Percentiles rank a stretch among this genome's conserved stretches.
These are phyloP conservation scores for Callocephalon fimbriatum DNA, from an alignment of 2,113 vertebrate genomes.

Conservation along the genomic window DNA sequence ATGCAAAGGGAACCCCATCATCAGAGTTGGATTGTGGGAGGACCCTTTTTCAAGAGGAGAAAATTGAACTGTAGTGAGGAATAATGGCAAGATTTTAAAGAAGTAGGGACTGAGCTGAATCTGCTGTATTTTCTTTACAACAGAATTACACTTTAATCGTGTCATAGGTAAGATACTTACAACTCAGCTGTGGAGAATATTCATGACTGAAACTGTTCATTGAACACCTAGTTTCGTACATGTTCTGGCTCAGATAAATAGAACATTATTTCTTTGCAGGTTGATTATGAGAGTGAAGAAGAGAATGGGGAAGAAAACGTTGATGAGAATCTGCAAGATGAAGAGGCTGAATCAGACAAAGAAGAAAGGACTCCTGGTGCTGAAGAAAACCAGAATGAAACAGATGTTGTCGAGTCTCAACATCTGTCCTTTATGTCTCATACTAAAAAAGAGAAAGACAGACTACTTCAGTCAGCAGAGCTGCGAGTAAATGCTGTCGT, in stretches of 20 bases:
- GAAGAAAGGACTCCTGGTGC: background rate
- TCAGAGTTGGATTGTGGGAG: background rate
- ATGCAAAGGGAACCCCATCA: background rate
- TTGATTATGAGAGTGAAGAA: conserved; percentile 95
- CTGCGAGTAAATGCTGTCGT: conserved; percentile 81
- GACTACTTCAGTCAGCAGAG: background rate
- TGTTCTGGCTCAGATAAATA: background rate
- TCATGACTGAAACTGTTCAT: background rate
- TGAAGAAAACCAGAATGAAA: background rate
- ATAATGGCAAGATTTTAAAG: background rate
- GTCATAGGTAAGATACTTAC: background rate
- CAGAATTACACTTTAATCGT: background rate
- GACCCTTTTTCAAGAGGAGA: background rate
- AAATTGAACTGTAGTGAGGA: background rate
- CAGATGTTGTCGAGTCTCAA: background rate
- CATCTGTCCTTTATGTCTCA: background rate
- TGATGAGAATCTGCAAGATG: conserved; percentile 48
- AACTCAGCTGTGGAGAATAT: background rate
- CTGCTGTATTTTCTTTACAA: background rate
- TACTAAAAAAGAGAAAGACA: background rate
- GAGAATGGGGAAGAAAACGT: conserved; percentile 60
- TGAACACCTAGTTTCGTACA: background rate
- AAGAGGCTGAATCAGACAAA: background rate
- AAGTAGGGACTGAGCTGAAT: background rate
- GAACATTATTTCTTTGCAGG: conserved; percentile 64